phyloP scores from a whole-genome alignment of 2,888 invertebrate species.

The Chrysodeixis includens region DNA sequence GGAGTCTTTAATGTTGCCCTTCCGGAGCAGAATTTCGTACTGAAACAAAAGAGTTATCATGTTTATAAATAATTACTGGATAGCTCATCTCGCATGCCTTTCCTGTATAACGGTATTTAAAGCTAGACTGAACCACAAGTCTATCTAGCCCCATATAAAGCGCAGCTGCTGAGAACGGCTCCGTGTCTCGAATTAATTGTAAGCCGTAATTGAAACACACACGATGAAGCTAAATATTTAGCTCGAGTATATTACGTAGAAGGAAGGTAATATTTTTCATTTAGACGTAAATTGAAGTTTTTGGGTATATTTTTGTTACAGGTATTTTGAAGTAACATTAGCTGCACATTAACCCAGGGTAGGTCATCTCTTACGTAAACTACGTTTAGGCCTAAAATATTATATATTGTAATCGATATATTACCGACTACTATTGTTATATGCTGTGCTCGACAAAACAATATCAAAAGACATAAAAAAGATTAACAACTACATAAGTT shows the following conservation, averaged over 20 bases:
- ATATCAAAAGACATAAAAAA: too few species aligned
- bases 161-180: background rate
- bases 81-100: background rate
- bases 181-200: constrained; percentile 4
- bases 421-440: too few species aligned
- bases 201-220: constrained; percentile 4
- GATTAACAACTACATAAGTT: too few species aligned
- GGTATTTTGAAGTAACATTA: background rate
- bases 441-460: too few species aligned
- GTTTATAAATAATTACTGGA: too few species aligned
- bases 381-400: too few species aligned
- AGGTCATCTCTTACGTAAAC: too few species aligned
- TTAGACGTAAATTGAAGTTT: background rate
- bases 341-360: background rate
- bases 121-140: constrained; percentile 1
- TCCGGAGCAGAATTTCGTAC: too few species aligned
- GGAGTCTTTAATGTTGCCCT: too few species aligned
- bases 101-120: background rate
- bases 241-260: background rate
- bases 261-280: background rate
- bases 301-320: too few species aligned
- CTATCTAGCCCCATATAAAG: background rate
- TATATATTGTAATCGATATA: too few species aligned
- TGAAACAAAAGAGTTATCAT: too few species aligned
- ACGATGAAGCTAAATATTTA: constrained; percentile 4